phyloP scores from a whole-genome alignment of 2,888 invertebrate genomes.

The Stenchaetothrips biformis region DNA sequence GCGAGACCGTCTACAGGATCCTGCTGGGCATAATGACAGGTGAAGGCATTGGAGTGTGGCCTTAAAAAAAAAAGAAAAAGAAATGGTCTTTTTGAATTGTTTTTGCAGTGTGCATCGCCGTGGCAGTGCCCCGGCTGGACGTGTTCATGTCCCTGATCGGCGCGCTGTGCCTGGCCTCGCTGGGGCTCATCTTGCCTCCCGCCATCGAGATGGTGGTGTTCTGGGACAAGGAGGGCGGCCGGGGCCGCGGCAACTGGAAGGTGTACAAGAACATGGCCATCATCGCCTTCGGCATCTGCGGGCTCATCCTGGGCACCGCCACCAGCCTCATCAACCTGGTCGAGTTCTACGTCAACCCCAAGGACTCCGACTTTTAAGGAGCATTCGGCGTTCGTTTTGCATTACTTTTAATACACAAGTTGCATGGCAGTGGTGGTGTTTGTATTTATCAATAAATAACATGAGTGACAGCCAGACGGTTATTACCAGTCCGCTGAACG shows the following conservation, averaged over 20 bases:
- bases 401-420: background rate
- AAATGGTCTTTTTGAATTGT: background rate
- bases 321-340: conserved; percentile 72
- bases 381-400: background rate
- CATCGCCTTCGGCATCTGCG: conserved; percentile 69
- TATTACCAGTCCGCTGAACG: background rate
- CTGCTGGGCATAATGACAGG: conserved; percentile 57
- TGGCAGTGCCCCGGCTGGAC: conserved; percentile 81
- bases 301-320: conserved; percentile 73
- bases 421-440: conserved; percentile 3
- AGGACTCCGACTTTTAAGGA: too few relatives aligned
- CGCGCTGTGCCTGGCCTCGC: conserved; percentile 83
- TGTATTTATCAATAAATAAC: conserved; percentile 17
- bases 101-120: conserved; percentile 62
- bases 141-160: conserved; percentile 93
- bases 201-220: conserved; percentile 82
- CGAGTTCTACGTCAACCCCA: conserved; percentile 34
- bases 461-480: background rate
- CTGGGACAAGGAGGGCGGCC: conserved; percentile 67
- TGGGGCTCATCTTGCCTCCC: conserved; percentile 88
- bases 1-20: conserved; percentile 72
- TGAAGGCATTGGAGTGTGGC: conserved; percentile 40
- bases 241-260: conserved; percentile 71
- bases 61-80: background rate
- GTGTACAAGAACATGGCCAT: conserved; percentile 70